Percentiles rank a stretch among this genome's conserved stretches.
These are phyloP conservation scores for Pao palembangensis DNA, from an alignment of 2,113 vertebrate genomes.

Conservation along the genomic window DNA sequence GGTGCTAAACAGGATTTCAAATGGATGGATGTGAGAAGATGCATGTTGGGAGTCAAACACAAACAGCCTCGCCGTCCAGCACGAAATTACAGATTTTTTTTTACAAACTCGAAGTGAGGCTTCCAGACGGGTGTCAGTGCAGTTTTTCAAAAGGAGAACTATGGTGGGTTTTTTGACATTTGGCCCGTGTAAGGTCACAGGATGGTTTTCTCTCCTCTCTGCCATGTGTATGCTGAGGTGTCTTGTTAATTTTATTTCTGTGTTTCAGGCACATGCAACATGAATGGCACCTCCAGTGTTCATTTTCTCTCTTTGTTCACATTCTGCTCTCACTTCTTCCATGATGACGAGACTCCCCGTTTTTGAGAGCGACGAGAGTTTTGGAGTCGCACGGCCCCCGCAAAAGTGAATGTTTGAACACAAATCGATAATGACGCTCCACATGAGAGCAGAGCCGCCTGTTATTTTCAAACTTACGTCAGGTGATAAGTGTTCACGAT, in stretches of 20 bases:
- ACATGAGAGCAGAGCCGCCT: not conserved
- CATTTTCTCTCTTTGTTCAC: slow-evolving; percentile 49
- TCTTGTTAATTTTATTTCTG: slow-evolving; percentile 59
- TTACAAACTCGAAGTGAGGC: slow-evolving; percentile 5
- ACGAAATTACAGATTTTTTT: slow-evolving; percentile 11
- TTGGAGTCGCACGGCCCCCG: not conserved
- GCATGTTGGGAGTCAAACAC: slow-evolving; percentile 37
- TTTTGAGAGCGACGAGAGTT: slow-evolving; percentile 8
- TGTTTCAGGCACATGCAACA: slow-evolving; percentile 49
- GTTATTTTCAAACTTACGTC: not conserved
- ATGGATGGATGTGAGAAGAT: slow-evolving; percentile 59
- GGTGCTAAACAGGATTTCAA: slow-evolving; percentile 16
- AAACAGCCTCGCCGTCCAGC: slow-evolving; percentile 30
- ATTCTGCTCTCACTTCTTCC: slow-evolving; percentile 31
- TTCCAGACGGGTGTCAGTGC: slow-evolving; percentile 23
- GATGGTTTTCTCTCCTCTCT: slow-evolving; percentile 47
- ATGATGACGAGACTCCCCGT: slow-evolving; percentile 4
- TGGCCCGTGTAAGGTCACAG: slow-evolving; percentile 52
- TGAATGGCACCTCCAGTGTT: slow-evolving; percentile 40
- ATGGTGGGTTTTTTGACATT: slow-evolving; percentile 26
- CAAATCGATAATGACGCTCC: not conserved
- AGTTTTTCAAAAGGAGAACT: slow-evolving; percentile 27
- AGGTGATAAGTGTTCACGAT: too few species aligned
- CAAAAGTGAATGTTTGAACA: slow-evolving; percentile 1
- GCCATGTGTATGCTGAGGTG: slow-evolving; percentile 48